Evolutionary conservation across 2,888 invertebrate genomes (phyloP), one percentile per base, ranked within the genome.

Genomic region (Tridacna crocea): DNA sequence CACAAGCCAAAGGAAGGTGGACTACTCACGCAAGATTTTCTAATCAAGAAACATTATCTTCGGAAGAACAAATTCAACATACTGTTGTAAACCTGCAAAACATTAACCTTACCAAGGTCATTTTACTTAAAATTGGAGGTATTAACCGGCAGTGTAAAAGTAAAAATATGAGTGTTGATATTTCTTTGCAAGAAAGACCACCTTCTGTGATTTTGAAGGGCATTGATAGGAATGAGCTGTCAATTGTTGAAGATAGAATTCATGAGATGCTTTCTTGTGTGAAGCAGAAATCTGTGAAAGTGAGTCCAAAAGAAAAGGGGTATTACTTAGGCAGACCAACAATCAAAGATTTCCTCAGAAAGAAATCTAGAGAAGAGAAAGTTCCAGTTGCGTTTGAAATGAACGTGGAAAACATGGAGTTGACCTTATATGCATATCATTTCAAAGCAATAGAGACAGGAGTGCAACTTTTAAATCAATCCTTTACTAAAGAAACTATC

Each of bases 171-270:
- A 47, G 61, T 61, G 63, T 76, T 36, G 27, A 72, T n/a, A 47
- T 80, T 19, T 17, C n/a, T 17, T 72, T 80, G 11, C 58, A 75
- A n/a, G 80, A 80, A 63, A 76, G 48, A 46, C 36, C 51, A 27
- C 55, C 55, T 24, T 72, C 55, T 13, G 72, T 80, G n/a, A 76
- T 65, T 12, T 55, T 80, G 2, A 76, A 73, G 65, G 51, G 61
- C 55, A 36, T n/a, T 13, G 55, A 19, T n/a, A 46, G 55, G 72
- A 61, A 12, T 66, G 70, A 58, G 19, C 27, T 55, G 65, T 36
- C 15, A 8, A 10, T 51, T 47, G 70, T 51, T 26, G 51, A 24
- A 26, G 24, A 51, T 22, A 48, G 22, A 46, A 63, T 80, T 55
- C 24, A 72, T 47, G 72, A 80, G 17, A 27, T 75, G 19, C 58